Percentiles rank a stretch among this genome's conserved stretches.
Evolutionary conservation across 2,888 invertebrate genomes (phyloP).

Genomic region (Lissocephala sabroskyi): DNA sequence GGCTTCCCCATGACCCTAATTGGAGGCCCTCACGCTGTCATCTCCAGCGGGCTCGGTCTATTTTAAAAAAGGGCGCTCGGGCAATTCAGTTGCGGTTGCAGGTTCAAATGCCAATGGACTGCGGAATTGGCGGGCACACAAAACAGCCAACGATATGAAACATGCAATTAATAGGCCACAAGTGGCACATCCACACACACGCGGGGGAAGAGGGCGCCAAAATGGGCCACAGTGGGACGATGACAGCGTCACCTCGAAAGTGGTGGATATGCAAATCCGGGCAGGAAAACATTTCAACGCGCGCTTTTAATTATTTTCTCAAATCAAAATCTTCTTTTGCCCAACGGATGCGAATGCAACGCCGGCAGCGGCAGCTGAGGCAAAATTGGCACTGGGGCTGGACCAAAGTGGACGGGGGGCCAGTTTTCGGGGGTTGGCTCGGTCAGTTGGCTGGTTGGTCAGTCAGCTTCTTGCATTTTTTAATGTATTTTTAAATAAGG

Average conservation of each 20-base stretch:
- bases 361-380: neutral
- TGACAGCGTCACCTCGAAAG: too few relatives aligned
- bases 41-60: neutral
- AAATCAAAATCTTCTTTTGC: slow-evolving; percentile 31
- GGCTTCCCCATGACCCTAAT: too few relatives aligned
- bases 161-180: slow-evolving; percentile 50
- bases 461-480: slow-evolving; percentile 64
- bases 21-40: neutral
- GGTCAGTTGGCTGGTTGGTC: slow-evolving; percentile 24
- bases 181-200: too few relatives aligned
- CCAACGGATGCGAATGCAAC: slow-evolving; percentile 38
- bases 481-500: slow-evolving; percentile 66
- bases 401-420: too few relatives aligned
- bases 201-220: too few relatives aligned
- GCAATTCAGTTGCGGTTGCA: neutral
- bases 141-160: slow-evolving; percentile 24
- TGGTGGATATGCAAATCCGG: slow-evolving; percentile 2
- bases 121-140: slow-evolving; percentile 20
- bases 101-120: slow-evolving; percentile 42
- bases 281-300: slow-evolving; percentile 59
- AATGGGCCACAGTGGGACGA: too few relatives aligned
- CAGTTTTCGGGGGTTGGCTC: slow-evolving; percentile 36
- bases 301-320: slow-evolving; percentile 53
- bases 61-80: neutral
- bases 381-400: neutral